These are phyloP conservation scores for Muscicapa comitata DNA, from an alignment of 2,797 vertebrate species.

Conservation along the genomic window DNA sequence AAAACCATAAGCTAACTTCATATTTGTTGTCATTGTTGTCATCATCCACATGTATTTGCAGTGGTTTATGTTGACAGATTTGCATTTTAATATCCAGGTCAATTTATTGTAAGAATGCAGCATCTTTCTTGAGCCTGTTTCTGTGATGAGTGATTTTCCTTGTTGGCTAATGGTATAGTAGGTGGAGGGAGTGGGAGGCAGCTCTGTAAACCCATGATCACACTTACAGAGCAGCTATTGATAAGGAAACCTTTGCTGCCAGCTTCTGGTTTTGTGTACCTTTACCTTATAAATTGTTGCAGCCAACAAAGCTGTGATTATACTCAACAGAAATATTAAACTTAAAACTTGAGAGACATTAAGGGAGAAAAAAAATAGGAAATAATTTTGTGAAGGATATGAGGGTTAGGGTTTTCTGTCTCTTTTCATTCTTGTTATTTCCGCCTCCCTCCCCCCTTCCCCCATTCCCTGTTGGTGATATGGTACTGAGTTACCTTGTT, in stretches of 20 bases:
- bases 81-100: constrained; percentile 25
- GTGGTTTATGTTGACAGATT: background rate
- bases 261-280: background rate
- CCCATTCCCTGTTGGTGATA: background rate
- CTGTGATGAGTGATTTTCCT: background rate
- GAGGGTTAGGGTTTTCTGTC: background rate
- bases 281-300: background rate
- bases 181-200: background rate
- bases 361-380: background rate
- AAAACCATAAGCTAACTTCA: background rate
- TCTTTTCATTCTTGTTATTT: background rate
- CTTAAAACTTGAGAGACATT: background rate
- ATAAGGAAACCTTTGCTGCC: background rate
- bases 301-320: background rate
- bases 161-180: background rate
- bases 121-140: background rate
- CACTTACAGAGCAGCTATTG: background rate
- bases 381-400: background rate
- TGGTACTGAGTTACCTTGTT: constrained; percentile 58
- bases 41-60: background rate
- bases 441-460: background rate
- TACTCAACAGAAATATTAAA: constrained; percentile 19
- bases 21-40: background rate
- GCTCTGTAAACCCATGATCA: background rate
- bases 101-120: background rate